Evolutionary conservation across 2,797 vertebrate genomes (phyloP), one percentile per base, ranked within the genome.

Genomic region (Adelosebastes latens): DNA sequence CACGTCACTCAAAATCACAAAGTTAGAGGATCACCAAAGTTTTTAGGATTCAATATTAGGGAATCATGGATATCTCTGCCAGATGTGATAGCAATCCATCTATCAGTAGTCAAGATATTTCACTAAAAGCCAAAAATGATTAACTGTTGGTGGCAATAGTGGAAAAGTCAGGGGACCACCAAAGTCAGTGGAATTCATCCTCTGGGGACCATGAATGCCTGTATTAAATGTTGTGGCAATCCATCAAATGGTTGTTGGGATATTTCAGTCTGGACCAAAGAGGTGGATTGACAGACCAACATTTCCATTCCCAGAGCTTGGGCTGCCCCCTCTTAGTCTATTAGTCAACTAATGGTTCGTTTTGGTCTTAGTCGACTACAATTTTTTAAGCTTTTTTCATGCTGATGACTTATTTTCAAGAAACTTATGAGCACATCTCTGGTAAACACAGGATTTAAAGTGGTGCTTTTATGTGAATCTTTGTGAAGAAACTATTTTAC

Each of bases 221-320:
- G 25, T 8, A 8, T 5, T 24, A 18, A 13, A 34, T 20, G 5
- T 34, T 2, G 29, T 32, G 12, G 3, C 24, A n/a, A 29, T 29
- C 56, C 13, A 61, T 24, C 5, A 16, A 29, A 63, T 36, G 42
- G 25, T 24, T 69, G 2, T 24, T 69, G 2, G 32, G 4, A 46
- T 39, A 22, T 73, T 76, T 79, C 5, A 25, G 59, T 58, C 60
- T 42, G 61, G 32, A 74, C 5, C 22, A 34, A 67, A 52, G 18
- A 20, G 2, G 20, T 32, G 16, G 59, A 59, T 31, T 2, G 8
- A 80, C 20, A 22, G 12, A 24, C 22, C 8, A 9, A 25, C 14
- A 24, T 39, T 39, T n/a, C 34, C 22, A 63, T 36, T 16, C 42
- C 42, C 16, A 46, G 14, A 18, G 42, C 14, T 46, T 0, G 42